Evolutionary conservation across 2,797 vertebrate genomes (phyloP), one percentile per base, ranked within the genome.

Genomic region (Gymnothorax reevesii): DNA sequence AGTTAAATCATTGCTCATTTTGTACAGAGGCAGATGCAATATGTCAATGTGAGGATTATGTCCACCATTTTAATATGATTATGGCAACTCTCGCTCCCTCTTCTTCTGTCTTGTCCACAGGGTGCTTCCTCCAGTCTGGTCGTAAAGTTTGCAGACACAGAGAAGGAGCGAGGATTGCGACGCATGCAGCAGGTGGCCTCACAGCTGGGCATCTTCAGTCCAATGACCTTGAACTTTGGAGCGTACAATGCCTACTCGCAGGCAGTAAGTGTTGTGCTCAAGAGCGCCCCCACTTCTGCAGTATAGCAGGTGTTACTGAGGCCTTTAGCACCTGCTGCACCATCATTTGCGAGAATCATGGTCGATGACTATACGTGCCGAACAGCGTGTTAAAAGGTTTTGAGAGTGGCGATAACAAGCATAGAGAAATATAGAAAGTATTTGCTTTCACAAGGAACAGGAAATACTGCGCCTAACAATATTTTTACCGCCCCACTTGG

Each of bases 91-190:
- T 84, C 33, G 55, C 59, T 66, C 64, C 25, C 22, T 69, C 0
- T 64, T 5, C 22, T 22, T 22, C 5, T 64, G 4, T 64, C 62
- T 64, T 82, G 62, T 54, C 42, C 42, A 27, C 91, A 99, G 98
- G 98, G 98, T 0, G 97, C 97, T 9, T 98, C 97, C 0, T 99
- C 98, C 92, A 98, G 97, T 92, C 96, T 99, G 92, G 98, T 99
- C 95, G 98, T 99, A 90, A 99, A 98, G 94, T 99, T 99, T 17
- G 98, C 98, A 0, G 98, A 98, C 96, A 98, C 98, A 0, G 98
- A 99, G 94, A 98, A 98, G 92, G 98, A 99, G 94, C 94, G 98
- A 13, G 97, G 97, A 0, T 93, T 98, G 89, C 94, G 98, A 88
- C 95, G 98, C 83, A 98, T 98, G 97, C 98, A 98, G 96, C 97